Evolutionary conservation across 2,888 invertebrate genomes (phyloP).

Genomic region (Microctonus brassicae): DNA sequence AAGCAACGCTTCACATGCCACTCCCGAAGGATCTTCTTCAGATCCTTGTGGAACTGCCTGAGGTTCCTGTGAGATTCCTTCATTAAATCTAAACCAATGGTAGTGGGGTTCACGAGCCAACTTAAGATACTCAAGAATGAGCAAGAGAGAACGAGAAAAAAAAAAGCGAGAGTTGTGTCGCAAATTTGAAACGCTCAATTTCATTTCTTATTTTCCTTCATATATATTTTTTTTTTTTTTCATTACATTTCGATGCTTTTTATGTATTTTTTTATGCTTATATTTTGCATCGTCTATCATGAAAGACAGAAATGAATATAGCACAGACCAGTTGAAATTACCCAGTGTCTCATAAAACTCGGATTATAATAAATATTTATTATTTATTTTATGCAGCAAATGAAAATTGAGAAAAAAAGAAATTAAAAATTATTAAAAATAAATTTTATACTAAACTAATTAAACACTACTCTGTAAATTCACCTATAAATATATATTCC

Average conservation of each 20-base stretch:
- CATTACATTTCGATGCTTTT: constrained; percentile 17
- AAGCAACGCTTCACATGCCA: constrained; percentile 34
- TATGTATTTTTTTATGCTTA: constrained; percentile 19
- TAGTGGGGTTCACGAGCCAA: constrained; percentile 39
- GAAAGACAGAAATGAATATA: too few relatives aligned
- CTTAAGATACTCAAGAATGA: constrained; percentile 13
- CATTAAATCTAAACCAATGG: constrained; percentile 45
- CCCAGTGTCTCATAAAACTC: not conserved
- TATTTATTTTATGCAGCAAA: too few relatives aligned
- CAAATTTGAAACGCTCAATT: constrained; percentile 39
- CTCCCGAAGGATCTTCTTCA: constrained; percentile 28
- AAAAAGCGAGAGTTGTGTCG: constrained; percentile 29
- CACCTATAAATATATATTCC: too few relatives aligned
- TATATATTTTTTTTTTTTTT: constrained; percentile 12
- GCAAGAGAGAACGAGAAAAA: constrained; percentile 25
- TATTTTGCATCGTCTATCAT: constrained; percentile 15
- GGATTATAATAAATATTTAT: not conserved
- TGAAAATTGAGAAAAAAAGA: not conserved
- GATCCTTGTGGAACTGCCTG: constrained; percentile 31
- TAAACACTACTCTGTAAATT: too few relatives aligned
- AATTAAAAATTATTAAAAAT: too few relatives aligned
- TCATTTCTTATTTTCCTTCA: constrained; percentile 25
- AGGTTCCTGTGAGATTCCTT: constrained; percentile 43
- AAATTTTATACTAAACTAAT: too few relatives aligned
- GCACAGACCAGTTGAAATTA: too few relatives aligned